Evolutionary conservation across 64 coral and sea anemone species (phyloP), one percentile per base, ranked within the genome.

Genomic region (Montipora cactus): DNA sequence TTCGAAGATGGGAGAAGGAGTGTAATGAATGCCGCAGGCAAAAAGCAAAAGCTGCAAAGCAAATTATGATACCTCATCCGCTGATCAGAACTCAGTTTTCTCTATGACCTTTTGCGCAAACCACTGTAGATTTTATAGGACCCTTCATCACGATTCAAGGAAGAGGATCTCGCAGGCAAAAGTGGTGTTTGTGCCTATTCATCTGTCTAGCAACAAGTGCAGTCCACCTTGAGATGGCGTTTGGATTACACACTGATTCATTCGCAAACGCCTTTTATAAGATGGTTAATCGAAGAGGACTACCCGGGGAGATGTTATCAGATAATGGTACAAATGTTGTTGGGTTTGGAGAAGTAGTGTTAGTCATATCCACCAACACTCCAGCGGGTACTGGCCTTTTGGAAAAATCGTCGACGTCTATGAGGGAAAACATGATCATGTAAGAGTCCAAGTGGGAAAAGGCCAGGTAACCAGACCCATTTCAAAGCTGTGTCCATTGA

Each of bases 241-340:
- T 74, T 22, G 70, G 70, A 23, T 21, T 74, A 7, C 0, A 74
- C 45, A 13, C 50, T 49, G 50, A 49, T 79, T 79, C 50, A 48
- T 79, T 79, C 45, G 11, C 50, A 19, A 79, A 49, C 18, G 77
- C 77, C 77, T 79, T 79, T 45, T 79, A 79, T 55, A 48, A 45
- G 16, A 79, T 79, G 77, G 77, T 77, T 23, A 44, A 8, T 44
- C 75, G 20, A 37, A 48, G 77, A 50, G 77, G 77, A 79, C 45
- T 79, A 50, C 77, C 77, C 15, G 20, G 50, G 16, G 77, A n/a
- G 46, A 47, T 79, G 77, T 50, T 79, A 79, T 79, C 77, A 7
- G 77, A 79, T 28, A 79, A 79, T n/a, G 77, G 77, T 16, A 79
- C 77, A 18, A 79, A 79, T 14, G 2, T 79, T n/a, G 77, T 73